Evolutionary conservation across 2,797 vertebrate species (phyloP).

Genomic region (Sarcoramphus papa): DNA sequence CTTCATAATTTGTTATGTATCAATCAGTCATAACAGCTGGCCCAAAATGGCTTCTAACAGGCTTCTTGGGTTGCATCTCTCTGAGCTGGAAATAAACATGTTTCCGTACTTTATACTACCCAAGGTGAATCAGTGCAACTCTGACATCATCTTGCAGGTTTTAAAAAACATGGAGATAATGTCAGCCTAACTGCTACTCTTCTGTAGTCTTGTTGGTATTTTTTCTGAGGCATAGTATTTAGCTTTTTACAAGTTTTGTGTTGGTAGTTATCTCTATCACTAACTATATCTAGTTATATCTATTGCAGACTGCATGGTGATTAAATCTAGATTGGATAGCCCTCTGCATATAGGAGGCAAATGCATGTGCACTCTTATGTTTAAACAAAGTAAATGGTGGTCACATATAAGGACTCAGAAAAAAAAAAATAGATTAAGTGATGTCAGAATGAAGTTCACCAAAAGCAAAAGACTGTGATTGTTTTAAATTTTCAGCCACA

Average conservation of each 20-base stretch:
- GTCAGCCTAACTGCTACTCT: neutral
- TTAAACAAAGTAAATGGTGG: neutral
- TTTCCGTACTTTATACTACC: neutral
- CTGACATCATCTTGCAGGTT: neutral
- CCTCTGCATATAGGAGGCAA: neutral
- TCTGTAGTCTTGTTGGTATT: neutral
- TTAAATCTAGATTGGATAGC: neutral
- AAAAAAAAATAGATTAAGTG: neutral
- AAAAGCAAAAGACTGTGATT: neutral
- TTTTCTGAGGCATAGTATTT: neutral
- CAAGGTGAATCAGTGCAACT: neutral
- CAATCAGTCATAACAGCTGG: neutral
- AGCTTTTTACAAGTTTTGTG: neutral
- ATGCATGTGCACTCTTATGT: neutral
- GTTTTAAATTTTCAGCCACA: neutral
- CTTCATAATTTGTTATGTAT: neutral
- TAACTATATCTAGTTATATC: neutral
- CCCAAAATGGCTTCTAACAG: neutral
- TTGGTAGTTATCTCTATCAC: neutral
- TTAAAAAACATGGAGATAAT: neutral
- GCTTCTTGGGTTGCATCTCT: neutral
- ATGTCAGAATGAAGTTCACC: neutral
- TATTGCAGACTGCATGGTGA: neutral
- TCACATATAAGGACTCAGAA: neutral
- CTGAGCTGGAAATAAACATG: neutral